Evolutionary conservation across 2,888 invertebrate genomes (phyloP).

Genomic region (Drosophila kuntzei): DNA sequence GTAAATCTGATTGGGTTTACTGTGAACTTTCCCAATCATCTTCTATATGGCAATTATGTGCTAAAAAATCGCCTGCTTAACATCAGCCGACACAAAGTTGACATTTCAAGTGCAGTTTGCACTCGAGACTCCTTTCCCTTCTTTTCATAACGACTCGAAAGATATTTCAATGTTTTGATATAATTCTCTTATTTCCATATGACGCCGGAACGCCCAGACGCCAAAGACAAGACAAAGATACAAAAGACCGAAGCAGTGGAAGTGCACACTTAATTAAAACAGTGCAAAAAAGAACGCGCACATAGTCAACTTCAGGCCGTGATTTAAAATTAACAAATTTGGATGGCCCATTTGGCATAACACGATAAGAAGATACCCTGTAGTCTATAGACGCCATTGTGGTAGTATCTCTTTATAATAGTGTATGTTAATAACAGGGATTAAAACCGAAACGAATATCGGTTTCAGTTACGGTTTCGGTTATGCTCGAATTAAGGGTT

Average conservation of each 20-base stretch:
- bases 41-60: conserved; percentile 48
- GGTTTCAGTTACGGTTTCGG: too few species aligned
- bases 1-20: conserved; percentile 21
- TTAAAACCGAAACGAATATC: too few species aligned
- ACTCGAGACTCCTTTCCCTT: conserved; percentile 25
- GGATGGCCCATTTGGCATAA: not conserved
- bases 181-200: conserved; percentile 74
- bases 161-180: conserved; percentile 72
- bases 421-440: too few species aligned
- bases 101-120: conserved; percentile 79
- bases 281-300: conserved; percentile 23
- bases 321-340: conserved; percentile 63
- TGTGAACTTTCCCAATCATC: conserved; percentile 46
- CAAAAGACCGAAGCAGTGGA: conserved; percentile 41
- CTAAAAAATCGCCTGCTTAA: conserved; percentile 67
- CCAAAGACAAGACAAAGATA: conserved; percentile 33
- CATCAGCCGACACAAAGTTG: conserved; percentile 76
- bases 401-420: too few species aligned
- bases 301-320: conserved; percentile 44
- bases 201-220: conserved; percentile 29
- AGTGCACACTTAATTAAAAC: conserved; percentile 76
- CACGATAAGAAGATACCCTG: conserved; percentile 2
- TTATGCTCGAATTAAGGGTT: too few species aligned
- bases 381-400: too few species aligned
- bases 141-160: not conserved